phyloP scores from a whole-genome alignment of 2,888 invertebrate genomes.

The Heliconius aoede region DNA sequence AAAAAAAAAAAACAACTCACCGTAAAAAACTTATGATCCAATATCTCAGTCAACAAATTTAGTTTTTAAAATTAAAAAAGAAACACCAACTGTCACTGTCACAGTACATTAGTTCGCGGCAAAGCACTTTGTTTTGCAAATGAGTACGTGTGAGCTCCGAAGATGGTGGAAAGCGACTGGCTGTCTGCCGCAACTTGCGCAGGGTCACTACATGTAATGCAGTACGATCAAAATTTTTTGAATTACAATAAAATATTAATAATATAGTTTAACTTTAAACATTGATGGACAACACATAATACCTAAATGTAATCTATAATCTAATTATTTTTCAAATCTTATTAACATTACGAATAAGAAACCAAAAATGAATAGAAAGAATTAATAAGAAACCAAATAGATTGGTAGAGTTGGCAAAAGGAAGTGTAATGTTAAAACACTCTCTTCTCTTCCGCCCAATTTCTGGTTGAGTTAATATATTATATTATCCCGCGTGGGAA shows the following conservation, averaged over 20 bases:
- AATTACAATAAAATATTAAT: conserved; percentile 25
- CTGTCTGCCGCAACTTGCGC: conserved; percentile 39
- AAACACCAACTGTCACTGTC: conserved; percentile 39
- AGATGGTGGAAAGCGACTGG: conserved; percentile 29
- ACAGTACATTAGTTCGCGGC: conserved; percentile 38
- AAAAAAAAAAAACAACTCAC: background rate
- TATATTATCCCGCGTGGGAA: no score
- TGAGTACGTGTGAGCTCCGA: conserved; percentile 25
- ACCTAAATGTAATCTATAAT: no score
- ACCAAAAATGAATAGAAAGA: no score
- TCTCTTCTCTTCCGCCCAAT: no score
- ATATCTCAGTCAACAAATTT: background rate
- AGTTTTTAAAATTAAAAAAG: conserved; percentile 17
- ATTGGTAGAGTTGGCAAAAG: no score
- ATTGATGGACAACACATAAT: no score
- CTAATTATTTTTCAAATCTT: no score
- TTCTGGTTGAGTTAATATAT: no score
- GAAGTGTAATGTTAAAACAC: no score
- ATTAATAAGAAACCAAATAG: no score
- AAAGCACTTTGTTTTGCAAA: conserved; percentile 21
- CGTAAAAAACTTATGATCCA: conserved; percentile 11
- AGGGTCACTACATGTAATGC: conserved; percentile 35
- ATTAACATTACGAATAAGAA: no score
- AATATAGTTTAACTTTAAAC: background rate
- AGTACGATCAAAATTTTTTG: conserved; percentile 9